phyloP scores from a whole-genome alignment of 2,797 vertebrate genomes.

The Hephaestus fuliginosus region DNA sequence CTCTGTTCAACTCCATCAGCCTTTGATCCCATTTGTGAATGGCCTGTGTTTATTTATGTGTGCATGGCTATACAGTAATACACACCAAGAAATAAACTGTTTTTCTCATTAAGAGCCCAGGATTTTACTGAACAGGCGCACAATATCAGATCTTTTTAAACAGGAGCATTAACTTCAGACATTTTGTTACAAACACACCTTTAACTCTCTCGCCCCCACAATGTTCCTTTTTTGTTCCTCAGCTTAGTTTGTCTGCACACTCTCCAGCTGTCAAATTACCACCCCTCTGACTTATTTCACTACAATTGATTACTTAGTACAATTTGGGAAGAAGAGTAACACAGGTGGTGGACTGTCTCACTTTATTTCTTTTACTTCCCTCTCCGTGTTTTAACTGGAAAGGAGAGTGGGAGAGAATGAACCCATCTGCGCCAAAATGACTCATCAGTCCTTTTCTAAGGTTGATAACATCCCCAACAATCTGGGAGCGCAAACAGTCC shows the following conservation, averaged over 20 bases:
- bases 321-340: conserved; percentile 51
- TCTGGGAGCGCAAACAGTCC: conserved; percentile 17
- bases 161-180: neutral
- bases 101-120: conserved; percentile 6
- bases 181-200: conserved; percentile 14
- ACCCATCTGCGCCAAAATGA: conserved; percentile 60
- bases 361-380: conserved; percentile 42
- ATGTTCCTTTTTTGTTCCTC: conserved; percentile 20
- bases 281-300: conserved; percentile 43
- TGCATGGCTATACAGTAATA: neutral
- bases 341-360: conserved; percentile 47
- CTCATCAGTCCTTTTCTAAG: conserved; percentile 55
- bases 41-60: conserved; percentile 15
- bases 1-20: conserved; percentile 62
- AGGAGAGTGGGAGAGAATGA: conserved; percentile 58
- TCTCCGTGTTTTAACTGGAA: conserved; percentile 50
- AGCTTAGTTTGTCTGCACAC: conserved; percentile 27
- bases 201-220: conserved; percentile 22
- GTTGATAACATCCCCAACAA: conserved; percentile 39
- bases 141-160: conserved; percentile 17
- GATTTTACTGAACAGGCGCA: neutral
- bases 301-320: conserved; percentile 55
- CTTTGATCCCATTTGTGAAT: conserved; percentile 62
- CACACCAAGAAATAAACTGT: neutral
- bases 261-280: conserved; percentile 55